Percentiles rank a stretch among this genome's conserved stretches.
phyloP scores from a whole-genome alignment of 2,888 invertebrate genomes.

The Stenotaenia linearis region DNA sequence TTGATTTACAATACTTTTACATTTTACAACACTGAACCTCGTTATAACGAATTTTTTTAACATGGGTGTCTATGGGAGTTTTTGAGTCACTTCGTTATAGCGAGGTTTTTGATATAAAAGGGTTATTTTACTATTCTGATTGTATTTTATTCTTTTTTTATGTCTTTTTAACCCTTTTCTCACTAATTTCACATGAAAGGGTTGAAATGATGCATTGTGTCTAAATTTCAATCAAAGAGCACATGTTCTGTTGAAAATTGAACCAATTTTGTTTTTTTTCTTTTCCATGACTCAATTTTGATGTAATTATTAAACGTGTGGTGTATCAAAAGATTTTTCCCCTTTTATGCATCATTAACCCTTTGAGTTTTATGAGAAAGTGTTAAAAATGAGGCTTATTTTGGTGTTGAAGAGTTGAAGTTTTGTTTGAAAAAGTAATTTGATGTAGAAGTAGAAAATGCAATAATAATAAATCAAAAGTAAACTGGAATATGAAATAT shows the following conservation, averaged over 20 bases:
- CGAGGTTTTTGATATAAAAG: too few relatives aligned
- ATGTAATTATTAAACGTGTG: background rate
- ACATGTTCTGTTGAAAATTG: background rate
- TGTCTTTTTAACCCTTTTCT: background rate
- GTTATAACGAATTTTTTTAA: too few relatives aligned
- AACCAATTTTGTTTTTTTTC: background rate
- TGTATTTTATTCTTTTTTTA: background rate
- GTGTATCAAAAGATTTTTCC: background rate
- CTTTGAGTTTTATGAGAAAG: background rate
- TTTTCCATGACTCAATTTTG: background rate
- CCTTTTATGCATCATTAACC: background rate
- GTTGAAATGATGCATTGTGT: background rate
- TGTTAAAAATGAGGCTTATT: background rate
- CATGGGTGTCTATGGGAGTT: too few relatives aligned
- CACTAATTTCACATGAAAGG: background rate
- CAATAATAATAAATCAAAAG: too few relatives aligned
- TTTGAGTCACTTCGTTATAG: too few relatives aligned
- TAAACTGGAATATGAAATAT: too few relatives aligned
- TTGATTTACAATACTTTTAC: background rate
- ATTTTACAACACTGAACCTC: too few relatives aligned
- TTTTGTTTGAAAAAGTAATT: too few relatives aligned
- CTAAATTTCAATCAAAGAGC: slow-evolving; percentile 21
- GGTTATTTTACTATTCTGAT: too few relatives aligned
- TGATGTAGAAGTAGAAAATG: too few relatives aligned
- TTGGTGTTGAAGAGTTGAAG: too few relatives aligned